Evolutionary conservation across 1,140 invertebrate genomes (phyloP).

Genomic region (Aphaenogaster ashmeadi): DNA sequence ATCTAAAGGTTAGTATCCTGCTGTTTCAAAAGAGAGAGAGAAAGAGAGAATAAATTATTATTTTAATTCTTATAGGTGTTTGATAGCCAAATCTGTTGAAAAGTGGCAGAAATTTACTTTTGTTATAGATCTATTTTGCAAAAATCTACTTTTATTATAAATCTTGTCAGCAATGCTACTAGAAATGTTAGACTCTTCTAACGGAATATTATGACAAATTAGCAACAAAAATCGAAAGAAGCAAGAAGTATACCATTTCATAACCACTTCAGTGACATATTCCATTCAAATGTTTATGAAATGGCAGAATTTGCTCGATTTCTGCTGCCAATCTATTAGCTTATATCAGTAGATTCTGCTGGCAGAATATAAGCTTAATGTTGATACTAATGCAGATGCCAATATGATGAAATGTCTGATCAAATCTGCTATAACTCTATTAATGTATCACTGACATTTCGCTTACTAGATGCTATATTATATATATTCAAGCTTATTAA

Average conservation of each 20-base stretch:
- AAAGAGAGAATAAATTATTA: constrained; percentile 11
- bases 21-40: background rate
- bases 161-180: background rate
- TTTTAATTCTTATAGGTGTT: background rate
- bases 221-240: too few relatives aligned
- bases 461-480: background rate
- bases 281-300: background rate
- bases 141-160: background rate
- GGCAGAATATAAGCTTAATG: background rate
- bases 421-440: background rate
- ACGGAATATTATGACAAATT: background rate
- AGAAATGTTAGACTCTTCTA: background rate
- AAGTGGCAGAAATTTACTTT: background rate
- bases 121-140: background rate
- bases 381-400: background rate
- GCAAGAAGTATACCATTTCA: too few relatives aligned
- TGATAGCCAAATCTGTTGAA: background rate
- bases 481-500: background rate
- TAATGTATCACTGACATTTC: background rate
- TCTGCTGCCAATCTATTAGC: background rate
- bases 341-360: background rate
- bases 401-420: background rate
- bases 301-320: background rate
- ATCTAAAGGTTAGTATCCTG: constrained; percentile 68
- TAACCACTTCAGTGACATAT: background rate